Percentiles rank a stretch among this genome's conserved stretches.
These are phyloP conservation scores for Allobates femoralis DNA, from an alignment of 2,797 vertebrate genomes.

Conservation along the genomic window DNA sequence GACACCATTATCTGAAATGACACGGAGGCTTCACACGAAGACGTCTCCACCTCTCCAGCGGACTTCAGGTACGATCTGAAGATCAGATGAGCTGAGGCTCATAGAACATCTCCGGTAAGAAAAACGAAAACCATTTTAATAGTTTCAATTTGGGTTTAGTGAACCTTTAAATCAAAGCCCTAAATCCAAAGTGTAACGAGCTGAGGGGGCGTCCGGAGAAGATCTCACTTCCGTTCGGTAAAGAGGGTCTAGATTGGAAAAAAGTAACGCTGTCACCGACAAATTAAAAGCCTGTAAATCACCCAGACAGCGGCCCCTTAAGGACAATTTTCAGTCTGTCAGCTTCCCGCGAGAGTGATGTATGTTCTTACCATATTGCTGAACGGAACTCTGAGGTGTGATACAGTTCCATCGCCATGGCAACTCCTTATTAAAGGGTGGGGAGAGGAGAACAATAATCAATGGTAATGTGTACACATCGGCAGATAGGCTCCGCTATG, in stretches of 20 bases:
- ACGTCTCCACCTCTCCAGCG: not conserved
- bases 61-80: not conserved
- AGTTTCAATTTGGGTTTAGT: not conserved
- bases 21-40: too few relatives aligned
- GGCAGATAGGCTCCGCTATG: conserved; percentile 26
- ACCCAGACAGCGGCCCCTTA: conserved; percentile 65
- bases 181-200: not conserved
- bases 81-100: not conserved
- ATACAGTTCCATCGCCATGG: conserved; percentile 50
- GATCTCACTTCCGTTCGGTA: conserved; percentile 7
- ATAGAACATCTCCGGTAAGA: not conserved
- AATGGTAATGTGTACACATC: conserved; percentile 46
- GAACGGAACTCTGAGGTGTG: conserved; percentile 42
- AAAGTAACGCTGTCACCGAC: conserved; percentile 64
- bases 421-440: conserved; percentile 47
- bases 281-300: conserved; percentile 69
- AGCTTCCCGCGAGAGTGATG: conserved; percentile 65
- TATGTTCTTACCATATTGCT: conserved; percentile 60
- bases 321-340: conserved; percentile 68
- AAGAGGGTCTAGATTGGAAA: conserved; percentile 55
- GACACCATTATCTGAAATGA: too few relatives aligned
- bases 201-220: not conserved
- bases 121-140: not conserved
- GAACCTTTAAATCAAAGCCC: not conserved
- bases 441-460: conserved; percentile 41